These are phyloP conservation scores for Ennomos quercinarius DNA, from an alignment of 2,888 invertebrate species.

Conservation along the genomic window DNA sequence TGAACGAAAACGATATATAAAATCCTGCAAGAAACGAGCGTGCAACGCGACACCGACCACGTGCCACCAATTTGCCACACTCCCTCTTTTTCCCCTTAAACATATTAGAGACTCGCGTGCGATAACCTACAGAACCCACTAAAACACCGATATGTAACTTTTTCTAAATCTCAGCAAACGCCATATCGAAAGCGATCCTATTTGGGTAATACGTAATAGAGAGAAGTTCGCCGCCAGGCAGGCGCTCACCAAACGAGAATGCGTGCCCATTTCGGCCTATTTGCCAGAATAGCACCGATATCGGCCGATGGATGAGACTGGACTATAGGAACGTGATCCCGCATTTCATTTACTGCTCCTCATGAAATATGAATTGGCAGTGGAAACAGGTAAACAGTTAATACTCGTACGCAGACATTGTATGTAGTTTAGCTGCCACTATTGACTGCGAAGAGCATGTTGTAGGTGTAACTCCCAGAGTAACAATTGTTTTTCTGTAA, in stretches of 20 bases:
- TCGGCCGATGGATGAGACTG: slow-evolving; percentile 61
- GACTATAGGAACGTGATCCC: slow-evolving; percentile 62
- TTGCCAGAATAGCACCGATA: slow-evolving; percentile 65
- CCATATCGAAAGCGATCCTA: slow-evolving; percentile 69
- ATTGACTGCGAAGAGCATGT: too few species aligned
- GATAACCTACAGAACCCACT: slow-evolving; percentile 36
- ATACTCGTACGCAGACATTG: background rate
- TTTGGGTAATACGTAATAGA: slow-evolving; percentile 69
- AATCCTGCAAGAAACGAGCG: slow-evolving; percentile 44
- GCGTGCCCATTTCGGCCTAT: slow-evolving; percentile 66
- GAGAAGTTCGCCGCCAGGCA: slow-evolving; percentile 70
- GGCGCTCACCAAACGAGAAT: slow-evolving; percentile 64
- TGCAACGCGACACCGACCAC: slow-evolving; percentile 21
- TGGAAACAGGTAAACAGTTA: slow-evolving; percentile 32
- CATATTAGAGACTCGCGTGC: slow-evolving; percentile 15
- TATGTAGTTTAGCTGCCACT: too few species aligned
- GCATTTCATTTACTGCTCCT: slow-evolving; percentile 64
- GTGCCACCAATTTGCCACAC: slow-evolving; percentile 38
- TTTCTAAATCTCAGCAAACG: slow-evolving; percentile 59
- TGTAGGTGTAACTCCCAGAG: too few species aligned
- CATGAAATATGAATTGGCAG: slow-evolving; percentile 48
- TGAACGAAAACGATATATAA: slow-evolving; percentile 45
- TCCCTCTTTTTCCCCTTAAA: slow-evolving; percentile 14
- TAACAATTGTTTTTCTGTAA: too few species aligned
- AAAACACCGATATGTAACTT: slow-evolving; percentile 47